These are phyloP conservation scores for Omphaloscelis lunosa DNA, from an alignment of 2,888 invertebrate genomes.

Conservation along the genomic window DNA sequence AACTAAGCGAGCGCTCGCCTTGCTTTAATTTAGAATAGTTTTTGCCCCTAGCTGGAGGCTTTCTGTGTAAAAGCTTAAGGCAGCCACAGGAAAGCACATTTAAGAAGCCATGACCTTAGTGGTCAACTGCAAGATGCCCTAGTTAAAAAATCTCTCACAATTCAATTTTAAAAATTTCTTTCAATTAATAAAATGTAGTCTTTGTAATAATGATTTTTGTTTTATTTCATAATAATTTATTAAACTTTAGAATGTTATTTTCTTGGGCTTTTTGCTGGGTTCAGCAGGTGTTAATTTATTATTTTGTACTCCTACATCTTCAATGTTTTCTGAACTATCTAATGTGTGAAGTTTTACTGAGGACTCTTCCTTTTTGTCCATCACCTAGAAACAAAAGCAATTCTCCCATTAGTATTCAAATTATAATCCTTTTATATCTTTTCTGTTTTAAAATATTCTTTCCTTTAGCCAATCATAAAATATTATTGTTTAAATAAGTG, in stretches of 20 bases:
- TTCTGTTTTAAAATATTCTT: background rate
- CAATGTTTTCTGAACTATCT: constrained; percentile 81
- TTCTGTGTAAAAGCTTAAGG: no score
- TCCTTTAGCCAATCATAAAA: background rate
- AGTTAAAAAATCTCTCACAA: constrained; percentile 62
- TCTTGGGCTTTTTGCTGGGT: constrained; percentile 83
- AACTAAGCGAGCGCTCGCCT: no score
- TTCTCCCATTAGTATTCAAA: background rate
- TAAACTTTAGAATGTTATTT: constrained; percentile 81
- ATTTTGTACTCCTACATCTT: constrained; percentile 81
- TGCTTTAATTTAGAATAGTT: no score
- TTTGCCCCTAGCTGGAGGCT: no score
- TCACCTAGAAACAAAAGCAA: constrained; percentile 74
- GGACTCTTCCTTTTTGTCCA: constrained; percentile 84
- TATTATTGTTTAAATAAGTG: background rate
- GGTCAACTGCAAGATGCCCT: no score
- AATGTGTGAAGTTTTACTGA: constrained; percentile 86
- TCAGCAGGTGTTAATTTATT: constrained; percentile 61
- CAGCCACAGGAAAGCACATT: no score
- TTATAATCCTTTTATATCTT: background rate
- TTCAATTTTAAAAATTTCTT: background rate
- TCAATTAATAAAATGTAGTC: constrained; percentile 26
- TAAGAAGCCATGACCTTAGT: no score
- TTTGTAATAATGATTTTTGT: constrained; percentile 8
- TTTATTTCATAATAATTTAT: constrained; percentile 38